Evolutionary conservation across 1,140 invertebrate genomes (phyloP).

Genomic region (Chymomyza costata): DNA sequence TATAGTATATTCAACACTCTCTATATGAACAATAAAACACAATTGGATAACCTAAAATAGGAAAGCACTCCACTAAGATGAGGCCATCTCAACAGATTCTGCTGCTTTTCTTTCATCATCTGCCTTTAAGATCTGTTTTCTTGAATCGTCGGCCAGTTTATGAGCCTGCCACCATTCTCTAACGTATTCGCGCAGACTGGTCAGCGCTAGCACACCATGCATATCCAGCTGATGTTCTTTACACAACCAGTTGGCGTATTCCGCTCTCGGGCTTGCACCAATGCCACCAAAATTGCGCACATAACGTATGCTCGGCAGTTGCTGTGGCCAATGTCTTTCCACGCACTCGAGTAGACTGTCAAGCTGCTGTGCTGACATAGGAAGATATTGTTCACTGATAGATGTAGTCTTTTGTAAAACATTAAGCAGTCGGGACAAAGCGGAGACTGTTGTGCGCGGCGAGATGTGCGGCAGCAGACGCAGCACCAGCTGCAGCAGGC

Average conservation of each 20-base stretch:
- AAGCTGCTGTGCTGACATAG: conserved; percentile 32
- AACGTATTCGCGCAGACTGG: conserved; percentile 53
- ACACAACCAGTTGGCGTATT: conserved; percentile 48
- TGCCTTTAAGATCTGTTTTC: too few species aligned
- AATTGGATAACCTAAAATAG: too few species aligned
- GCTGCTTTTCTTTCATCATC: too few species aligned
- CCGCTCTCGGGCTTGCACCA: conserved; percentile 31
- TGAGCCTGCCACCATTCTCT: conserved; percentile 50
- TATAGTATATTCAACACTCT: too few species aligned
- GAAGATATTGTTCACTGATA: conserved; percentile 27
- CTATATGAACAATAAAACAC: too few species aligned
- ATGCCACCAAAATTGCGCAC: conserved; percentile 48
- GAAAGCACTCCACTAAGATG: too few species aligned
- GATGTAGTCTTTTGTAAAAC: conserved; percentile 53
- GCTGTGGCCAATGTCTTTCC: conserved; percentile 45
- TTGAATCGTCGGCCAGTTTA: too few species aligned
- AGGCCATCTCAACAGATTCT: too few species aligned
- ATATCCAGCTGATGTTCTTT: conserved; percentile 40
- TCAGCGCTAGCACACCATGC: conserved; percentile 44
- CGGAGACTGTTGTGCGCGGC: conserved; percentile 42
- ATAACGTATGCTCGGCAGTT: conserved; percentile 39
- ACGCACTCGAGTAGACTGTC: conserved; percentile 50
- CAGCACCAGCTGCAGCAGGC: conserved; percentile 47
- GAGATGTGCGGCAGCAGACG: conserved; percentile 52
- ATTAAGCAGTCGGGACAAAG: conserved; percentile 56